Percentiles rank a stretch among this genome's conserved stretches.
These are phyloP conservation scores for Smittia aterrima DNA, from an alignment of 2,888 invertebrate species.

Conservation along the genomic window DNA sequence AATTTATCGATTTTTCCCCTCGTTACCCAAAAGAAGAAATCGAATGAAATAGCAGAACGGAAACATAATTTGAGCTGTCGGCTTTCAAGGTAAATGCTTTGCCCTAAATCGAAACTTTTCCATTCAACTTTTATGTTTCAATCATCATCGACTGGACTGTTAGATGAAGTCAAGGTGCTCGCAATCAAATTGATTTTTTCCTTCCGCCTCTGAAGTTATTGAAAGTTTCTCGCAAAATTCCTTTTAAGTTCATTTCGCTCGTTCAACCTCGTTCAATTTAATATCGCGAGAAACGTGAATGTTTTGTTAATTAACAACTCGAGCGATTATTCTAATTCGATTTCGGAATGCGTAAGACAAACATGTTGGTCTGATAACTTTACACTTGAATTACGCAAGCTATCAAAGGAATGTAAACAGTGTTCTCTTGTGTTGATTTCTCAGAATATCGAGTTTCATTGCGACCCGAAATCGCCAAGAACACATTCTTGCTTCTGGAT, in stretches of 20 bases:
- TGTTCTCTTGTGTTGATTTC: background rate
- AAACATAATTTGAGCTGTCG: background rate
- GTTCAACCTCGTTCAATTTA: too few species aligned
- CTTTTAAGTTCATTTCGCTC: background rate
- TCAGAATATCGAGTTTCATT: conserved; percentile 35
- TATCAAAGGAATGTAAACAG: background rate
- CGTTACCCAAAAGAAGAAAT: background rate
- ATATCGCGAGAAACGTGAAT: background rate
- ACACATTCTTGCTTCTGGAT: conserved; percentile 6
- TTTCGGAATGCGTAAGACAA: background rate
- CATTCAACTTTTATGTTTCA: background rate
- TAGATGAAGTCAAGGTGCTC: background rate
- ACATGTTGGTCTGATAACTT: background rate
- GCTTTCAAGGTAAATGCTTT: background rate
- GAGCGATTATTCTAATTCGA: background rate
- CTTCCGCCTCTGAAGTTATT: background rate
- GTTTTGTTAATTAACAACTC: background rate
- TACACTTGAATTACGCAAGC: conserved; percentile 1
- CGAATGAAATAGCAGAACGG: background rate
- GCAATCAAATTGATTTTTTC: background rate
- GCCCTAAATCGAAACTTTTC: background rate
- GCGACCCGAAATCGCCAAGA: conserved; percentile 9
- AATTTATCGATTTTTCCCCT: conserved; percentile 14
- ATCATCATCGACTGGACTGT: background rate
- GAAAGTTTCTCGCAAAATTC: background rate